A percentile compares a stretch with the other conserved stretches of the same genome.
Evolutionary conservation across 1,140 invertebrate species (phyloP).

Genomic region (Andrena cerasifolii): DNA sequence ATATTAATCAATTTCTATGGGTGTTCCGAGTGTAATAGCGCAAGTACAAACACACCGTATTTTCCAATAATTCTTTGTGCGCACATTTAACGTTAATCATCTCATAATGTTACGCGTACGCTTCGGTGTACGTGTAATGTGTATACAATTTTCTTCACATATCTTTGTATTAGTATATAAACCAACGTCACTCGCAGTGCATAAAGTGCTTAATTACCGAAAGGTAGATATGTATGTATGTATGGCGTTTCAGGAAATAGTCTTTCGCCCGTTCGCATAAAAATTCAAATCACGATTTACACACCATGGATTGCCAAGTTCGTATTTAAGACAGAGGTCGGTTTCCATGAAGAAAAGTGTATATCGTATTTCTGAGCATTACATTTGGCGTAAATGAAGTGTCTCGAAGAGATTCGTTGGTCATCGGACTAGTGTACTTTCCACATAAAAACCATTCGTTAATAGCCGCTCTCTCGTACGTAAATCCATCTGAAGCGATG

Average conservation of each 20-base stretch:
- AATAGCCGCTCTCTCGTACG: slow-evolving; percentile 89
- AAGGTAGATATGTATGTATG: neutral
- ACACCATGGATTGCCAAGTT: neutral
- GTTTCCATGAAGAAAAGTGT: slow-evolving; percentile 71
- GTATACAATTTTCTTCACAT: slow-evolving; percentile 1
- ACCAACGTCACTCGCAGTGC: neutral
- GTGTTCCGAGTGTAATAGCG: too few species aligned
- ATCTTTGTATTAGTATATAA: too few species aligned
- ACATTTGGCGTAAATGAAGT: slow-evolving; percentile 85
- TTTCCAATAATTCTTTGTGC: too few species aligned
- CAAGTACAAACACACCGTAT: too few species aligned
- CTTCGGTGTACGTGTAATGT: too few species aligned
- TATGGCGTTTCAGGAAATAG: neutral
- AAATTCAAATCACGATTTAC: neutral
- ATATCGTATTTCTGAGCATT: slow-evolving; percentile 75
- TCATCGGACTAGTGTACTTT: slow-evolving; percentile 90
- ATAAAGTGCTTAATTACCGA: neutral
- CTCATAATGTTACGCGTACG: too few species aligned
- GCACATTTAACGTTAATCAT: too few species aligned
- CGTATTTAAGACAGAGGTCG: slow-evolving; percentile 34
- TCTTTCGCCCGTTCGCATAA: neutral
- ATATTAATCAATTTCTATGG: too few species aligned
- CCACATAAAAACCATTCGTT: slow-evolving; percentile 89
- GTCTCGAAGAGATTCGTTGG: slow-evolving; percentile 85
- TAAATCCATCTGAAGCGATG: slow-evolving; percentile 86